Conservation (phyloP, 1,140 invertebrate species). For the Rhagoletis zephyria region DNA sequence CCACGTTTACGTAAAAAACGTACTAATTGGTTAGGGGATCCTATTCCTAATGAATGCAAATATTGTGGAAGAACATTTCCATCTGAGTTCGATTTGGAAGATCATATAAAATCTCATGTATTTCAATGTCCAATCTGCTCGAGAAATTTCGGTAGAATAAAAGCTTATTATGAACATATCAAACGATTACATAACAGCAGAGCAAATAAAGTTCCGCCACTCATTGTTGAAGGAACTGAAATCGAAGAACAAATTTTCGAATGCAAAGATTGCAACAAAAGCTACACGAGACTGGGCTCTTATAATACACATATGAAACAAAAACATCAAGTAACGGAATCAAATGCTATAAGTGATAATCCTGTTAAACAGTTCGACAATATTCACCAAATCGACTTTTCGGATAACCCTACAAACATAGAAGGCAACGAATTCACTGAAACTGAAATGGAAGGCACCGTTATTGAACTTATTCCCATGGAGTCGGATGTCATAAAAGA, state of each 20-base stretch:
- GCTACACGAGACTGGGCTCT: neutral
- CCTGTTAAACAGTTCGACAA: too few species aligned
- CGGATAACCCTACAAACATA: too few species aligned
- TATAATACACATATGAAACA: slow-evolving; percentile 5
- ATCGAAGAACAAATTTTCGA: neutral
- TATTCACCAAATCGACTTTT: too few species aligned
- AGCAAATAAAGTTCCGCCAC: neutral
- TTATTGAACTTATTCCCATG: too few species aligned
- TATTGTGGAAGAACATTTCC: neutral
- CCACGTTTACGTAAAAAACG: neutral
- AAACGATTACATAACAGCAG: slow-evolving; percentile 20
- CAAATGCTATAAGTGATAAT: neutral
- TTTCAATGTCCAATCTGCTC: slow-evolving; percentile 13
- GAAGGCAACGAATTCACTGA: too few species aligned
- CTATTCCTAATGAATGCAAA: neutral
- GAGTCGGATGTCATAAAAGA: too few species aligned
- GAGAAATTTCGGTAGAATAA: neutral
- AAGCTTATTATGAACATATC: neutral
- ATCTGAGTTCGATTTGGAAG: neutral
- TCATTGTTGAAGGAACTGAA: neutral
- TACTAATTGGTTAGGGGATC: too few species aligned
- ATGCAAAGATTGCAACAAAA: slow-evolving; percentile 17
- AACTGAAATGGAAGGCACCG: too few species aligned
- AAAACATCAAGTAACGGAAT: neutral
- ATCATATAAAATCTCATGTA: neutral